Evolutionary conservation across 2,113 vertebrate species (phyloP), one percentile per base, ranked within the genome.

Genomic region (Vidua macroura): DNA sequence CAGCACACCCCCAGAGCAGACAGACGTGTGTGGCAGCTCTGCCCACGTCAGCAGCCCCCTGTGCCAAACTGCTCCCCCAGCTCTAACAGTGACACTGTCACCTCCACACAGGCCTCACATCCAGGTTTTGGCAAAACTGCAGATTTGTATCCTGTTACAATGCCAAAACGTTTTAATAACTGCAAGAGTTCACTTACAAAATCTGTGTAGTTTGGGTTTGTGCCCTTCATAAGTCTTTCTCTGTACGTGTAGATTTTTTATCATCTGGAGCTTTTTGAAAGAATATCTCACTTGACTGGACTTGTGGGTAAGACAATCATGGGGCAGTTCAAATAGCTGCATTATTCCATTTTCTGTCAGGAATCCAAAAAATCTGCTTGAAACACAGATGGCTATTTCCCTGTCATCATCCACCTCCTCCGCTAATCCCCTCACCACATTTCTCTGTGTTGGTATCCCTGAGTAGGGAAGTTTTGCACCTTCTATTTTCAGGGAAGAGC

Each of bases 311-410:
- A 78, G 27, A 56, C 39, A 93, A 35, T 69, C 6, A 0, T 4
- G 52, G 60, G 70, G 44, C 63, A 83, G 31, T 46, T 68, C 83
- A 67, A 79, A 62, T 37, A 75, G 48, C 62, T 67, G 31, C 44
- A 58, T 68, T 70, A 95, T 83, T 90, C 33, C 77, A 39, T 60
- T 91, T 91, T 82, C 70, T 91, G 83, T 79, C 83, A 89, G 41
- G 37, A 91, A 75, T 88, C 81, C 91, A 91, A 82, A 67, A 93
- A 83, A 60, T 84, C 86, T 75, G 81, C 74, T 89, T 64, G 83
- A 88, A 95, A 88, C 68, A 74, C 91, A 86, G 88, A 93, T 86
- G 88, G 88, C 81, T 92, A 52, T 64, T 89, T 91, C 78, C 53
- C 81, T 84, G 80, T 81, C 44, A 75, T 31, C 83, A 81, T 21